Evolutionary conservation across 2,113 vertebrate species (phyloP), one percentile per base, ranked within the genome.

Genomic region (Aix galericulata): DNA sequence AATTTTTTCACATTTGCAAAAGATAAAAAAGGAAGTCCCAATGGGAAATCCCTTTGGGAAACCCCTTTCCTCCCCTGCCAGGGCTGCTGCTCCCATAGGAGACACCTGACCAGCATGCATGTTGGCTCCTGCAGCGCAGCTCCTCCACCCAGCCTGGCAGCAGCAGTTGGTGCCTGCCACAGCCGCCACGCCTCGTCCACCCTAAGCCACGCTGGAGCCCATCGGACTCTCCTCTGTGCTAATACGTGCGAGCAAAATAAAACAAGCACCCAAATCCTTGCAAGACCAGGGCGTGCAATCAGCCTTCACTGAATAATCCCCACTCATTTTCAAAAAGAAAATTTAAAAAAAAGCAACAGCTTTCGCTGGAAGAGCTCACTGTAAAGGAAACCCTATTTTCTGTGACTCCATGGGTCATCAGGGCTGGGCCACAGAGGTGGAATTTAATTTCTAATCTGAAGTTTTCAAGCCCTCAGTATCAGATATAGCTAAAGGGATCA

Each of bases 361-460:
- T 62, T 88, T 38, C 50, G 15, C 56, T 75, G 59, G 55, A 86
- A 80, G 42, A 78, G 15, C 17, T 78, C 60, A 4, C 26, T 46
- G 13, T 63, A 81, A 62, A 71, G 31, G 46, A 66, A 91, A 91
- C 44, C 3, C 5, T 26, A 29, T 78, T 93, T 81, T 34, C 64
- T 72, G 9, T 50, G 79, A 55, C 42, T 88, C 11, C 38, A 29
- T 5, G 32, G 46, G 86, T 88, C 72, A 81, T 20, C 64, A 53
- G 85, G 82, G 72, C 82, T 62, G 79, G 62, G 81, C 78, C 53
- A 56, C 59, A 36, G 78, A 66, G 63, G 71, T 93, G 60, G 82
- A 94, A 93, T 95, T 94, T 90, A n/a, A 89, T 92, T 96, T 79
- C 89, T 89, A 71, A 91, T 88, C 91, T 94, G 80, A 68, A 88